These are phyloP conservation scores for Lates japonicus DNA, from an alignment of 2,797 vertebrate genomes.

Conservation along the genomic window DNA sequence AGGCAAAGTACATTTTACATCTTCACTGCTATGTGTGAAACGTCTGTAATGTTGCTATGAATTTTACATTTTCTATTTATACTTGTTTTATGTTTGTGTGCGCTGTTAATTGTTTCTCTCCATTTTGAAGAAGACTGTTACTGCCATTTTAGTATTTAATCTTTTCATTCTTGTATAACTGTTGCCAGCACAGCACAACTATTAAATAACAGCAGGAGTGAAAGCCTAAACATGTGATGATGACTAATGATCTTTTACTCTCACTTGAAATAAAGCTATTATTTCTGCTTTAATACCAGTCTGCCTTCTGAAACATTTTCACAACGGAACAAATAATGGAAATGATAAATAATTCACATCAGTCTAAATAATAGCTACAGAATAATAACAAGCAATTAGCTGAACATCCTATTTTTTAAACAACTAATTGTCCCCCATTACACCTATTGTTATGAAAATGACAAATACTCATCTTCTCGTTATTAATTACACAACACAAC, in stretches of 20 bases:
- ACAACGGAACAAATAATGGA: neutral
- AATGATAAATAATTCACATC: neutral
- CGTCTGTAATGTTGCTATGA: slow-evolving; percentile 53
- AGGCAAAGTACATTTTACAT: slow-evolving; percentile 49
- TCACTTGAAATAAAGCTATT: slow-evolving; percentile 85
- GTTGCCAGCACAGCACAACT: slow-evolving; percentile 37
- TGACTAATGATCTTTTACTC: slow-evolving; percentile 76
- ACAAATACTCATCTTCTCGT: neutral
- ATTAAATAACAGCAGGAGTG: slow-evolving; percentile 61
- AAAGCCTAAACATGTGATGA: slow-evolving; percentile 72
- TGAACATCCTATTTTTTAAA: neutral
- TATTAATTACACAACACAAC: neutral
- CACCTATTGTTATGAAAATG: neutral
- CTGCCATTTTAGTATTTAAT: slow-evolving; percentile 62
- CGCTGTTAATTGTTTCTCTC: slow-evolving; percentile 49
- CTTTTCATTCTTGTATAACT: slow-evolving; percentile 58
- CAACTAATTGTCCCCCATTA: neutral
- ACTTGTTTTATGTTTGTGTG: slow-evolving; percentile 70
- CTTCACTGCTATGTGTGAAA: slow-evolving; percentile 51
- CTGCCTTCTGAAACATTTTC: slow-evolving; percentile 39
- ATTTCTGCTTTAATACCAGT: slow-evolving; percentile 70
- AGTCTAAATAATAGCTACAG: neutral
- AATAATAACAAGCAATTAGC: neutral
- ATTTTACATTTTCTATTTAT: slow-evolving; percentile 82
- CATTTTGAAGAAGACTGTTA: slow-evolving; percentile 48